Percentiles rank a stretch among this genome's conserved stretches.
Conservation (phyloP, 2,888 invertebrate species). For the Eucriotettix oculatus region DNA sequence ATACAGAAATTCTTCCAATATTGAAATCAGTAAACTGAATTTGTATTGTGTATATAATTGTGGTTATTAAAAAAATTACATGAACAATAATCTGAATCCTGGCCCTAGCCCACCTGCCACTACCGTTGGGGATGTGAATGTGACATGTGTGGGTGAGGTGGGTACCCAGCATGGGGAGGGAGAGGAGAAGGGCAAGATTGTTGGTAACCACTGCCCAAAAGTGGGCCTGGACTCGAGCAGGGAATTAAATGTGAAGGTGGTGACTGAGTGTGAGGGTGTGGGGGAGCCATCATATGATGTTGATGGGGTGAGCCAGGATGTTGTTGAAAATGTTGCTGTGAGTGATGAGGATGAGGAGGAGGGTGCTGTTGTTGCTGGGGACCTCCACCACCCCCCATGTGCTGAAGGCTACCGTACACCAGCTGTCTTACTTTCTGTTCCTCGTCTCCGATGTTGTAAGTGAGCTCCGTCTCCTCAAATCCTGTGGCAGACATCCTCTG, state of each 20-base stretch:
- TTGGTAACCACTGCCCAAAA: constrained; percentile 38
- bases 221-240: constrained; percentile 52
- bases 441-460: constrained; percentile 89
- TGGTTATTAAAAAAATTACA: no score
- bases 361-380: constrained; percentile 9
- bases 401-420: constrained; percentile 48
- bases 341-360: constrained; percentile 15
- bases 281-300: constrained; percentile 42
- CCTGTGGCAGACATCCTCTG: constrained; percentile 97
- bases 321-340: constrained; percentile 26
- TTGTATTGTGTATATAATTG: no score
- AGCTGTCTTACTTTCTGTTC: constrained; percentile 95
- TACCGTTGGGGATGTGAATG: constrained; percentile 71
- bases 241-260: constrained; percentile 34
- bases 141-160: constrained; percentile 49
- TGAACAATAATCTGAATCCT: no score
- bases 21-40: no score
- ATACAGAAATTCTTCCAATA: no score
- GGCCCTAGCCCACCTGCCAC: constrained; percentile 16
- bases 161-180: constrained; percentile 34
- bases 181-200: constrained; percentile 50
- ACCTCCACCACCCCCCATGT: constrained; percentile 12
- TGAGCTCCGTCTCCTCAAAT: constrained; percentile 96
- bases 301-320: constrained; percentile 33
- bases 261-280: constrained; percentile 40